Conservation (phyloP, 2,113 vertebrate genomes). For the Spilogale gracilis region DNA sequence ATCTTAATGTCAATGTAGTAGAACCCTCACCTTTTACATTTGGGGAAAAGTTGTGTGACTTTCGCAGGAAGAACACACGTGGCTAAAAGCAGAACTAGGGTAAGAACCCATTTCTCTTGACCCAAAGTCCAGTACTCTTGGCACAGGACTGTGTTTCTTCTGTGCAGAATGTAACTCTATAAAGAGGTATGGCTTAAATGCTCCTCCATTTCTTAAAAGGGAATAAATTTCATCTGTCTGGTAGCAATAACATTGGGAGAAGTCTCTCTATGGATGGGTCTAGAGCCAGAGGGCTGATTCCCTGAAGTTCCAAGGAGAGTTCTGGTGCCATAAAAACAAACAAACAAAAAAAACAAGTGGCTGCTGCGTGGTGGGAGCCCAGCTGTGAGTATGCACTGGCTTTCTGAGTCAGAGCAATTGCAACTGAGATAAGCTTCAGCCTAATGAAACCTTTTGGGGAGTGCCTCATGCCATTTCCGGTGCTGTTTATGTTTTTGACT, state of each 20-base stretch:
- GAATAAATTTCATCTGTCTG: background rate
- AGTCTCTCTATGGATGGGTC: background rate
- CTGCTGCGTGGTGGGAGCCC: background rate
- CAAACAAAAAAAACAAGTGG: background rate
- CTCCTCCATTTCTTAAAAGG: background rate
- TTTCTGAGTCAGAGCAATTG: conserved; percentile 45
- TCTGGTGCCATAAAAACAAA: background rate
- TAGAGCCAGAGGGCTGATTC: background rate
- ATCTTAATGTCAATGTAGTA: background rate
- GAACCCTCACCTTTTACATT: background rate
- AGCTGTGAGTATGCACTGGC: background rate
- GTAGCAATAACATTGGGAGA: conserved; percentile 1
- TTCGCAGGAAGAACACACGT: background rate
- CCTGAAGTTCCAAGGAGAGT: background rate
- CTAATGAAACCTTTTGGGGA: conserved; percentile 48
- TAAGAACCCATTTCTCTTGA: background rate
- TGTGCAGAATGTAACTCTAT: background rate
- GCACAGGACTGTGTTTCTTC: background rate
- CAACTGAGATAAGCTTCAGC: conserved; percentile 19
- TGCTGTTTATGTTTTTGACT: conserved; percentile 8
- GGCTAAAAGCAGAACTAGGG: background rate
- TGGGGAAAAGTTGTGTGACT: background rate
- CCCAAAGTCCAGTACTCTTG: background rate
- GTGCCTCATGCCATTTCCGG: conserved; percentile 42
- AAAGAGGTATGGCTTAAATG: background rate